Evolutionary conservation across 2,797 vertebrate genomes (phyloP), one percentile per base, ranked within the genome.

Genomic region (Echiichthys vipera): DNA sequence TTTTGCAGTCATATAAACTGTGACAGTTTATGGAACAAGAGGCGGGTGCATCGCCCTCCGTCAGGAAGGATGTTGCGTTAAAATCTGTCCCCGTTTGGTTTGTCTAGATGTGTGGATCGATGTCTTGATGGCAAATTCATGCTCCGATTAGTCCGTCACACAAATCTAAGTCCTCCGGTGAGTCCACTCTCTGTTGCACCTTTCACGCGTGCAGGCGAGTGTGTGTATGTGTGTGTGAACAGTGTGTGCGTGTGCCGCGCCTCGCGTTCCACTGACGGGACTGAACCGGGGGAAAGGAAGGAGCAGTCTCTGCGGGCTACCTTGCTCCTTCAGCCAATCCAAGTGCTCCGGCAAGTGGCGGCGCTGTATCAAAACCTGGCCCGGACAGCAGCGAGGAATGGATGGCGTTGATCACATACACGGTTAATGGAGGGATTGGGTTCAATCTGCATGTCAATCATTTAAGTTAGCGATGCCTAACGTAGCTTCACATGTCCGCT

Each of bases 241-340:
- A 63, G 64, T 36, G 65, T 58, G 58, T 66, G 71, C 10, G 77
- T 56, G 84, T 78, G 66, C 82, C 81, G 88, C 72, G 80, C 79
- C 84, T 86, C 58, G 87, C 90, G 86, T 89, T 92, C 84, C 89
- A 83, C 91, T 90, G 90, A 78, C 81, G 70, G 88, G 86, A 88
- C 77, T 82, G 86, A 85, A 71, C 65, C 78, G 58, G 68, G 69
- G 84, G 80, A 83, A 68, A n/a, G n/a, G 88, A 84, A 87, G 83
- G 87, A 5, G 88, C 88, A 5, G 88, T 81, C 87, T 84, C 90
- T 77, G 78, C 84, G 88, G 86, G 88, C 85, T 77, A 90, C 92
- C 91, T 88, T 85, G 74, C 84, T 88, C 78, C 90, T 87, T 29
- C 84, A 92, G 87, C 94, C 94, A 95, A 94, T 95, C 93, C 91